Conservation (phyloP, 2,888 invertebrate genomes). For the Sarcophaga rosellei region DNA sequence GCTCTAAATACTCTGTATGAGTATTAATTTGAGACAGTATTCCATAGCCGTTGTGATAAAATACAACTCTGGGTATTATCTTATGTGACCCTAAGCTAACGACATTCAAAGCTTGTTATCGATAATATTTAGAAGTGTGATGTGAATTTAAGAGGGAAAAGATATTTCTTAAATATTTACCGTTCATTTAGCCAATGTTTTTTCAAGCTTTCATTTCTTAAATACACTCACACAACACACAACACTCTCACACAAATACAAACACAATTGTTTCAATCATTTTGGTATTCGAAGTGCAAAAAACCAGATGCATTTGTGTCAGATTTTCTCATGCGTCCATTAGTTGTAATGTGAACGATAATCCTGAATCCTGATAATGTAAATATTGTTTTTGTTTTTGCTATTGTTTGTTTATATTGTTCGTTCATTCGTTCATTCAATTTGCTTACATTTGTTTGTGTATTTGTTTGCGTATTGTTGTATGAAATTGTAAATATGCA, state of each 20-base stretch:
- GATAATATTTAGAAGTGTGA: no score
- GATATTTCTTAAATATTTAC: neutral
- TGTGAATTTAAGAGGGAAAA: neutral
- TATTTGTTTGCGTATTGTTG: neutral
- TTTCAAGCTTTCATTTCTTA: neutral
- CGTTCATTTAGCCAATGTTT: neutral
- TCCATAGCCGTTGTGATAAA: no score
- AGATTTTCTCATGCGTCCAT: conserved; percentile 68
- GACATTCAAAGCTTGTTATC: no score
- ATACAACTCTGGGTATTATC: no score
- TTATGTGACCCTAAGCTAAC: no score
- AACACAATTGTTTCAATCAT: conserved; percentile 34
- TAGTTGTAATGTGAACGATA: conserved; percentile 61
- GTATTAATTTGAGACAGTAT: no score
- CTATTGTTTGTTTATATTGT: conserved; percentile 20
- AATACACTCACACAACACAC: neutral
- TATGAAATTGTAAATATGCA: conserved; percentile 2
- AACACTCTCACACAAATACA: neutral
- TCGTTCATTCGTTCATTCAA: neutral
- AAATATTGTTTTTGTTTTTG: conserved; percentile 41
- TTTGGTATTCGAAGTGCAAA: conserved; percentile 14
- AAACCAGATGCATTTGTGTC: conserved; percentile 64
- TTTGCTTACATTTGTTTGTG: neutral
- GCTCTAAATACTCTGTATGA: no score
- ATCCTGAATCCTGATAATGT: conserved; percentile 56